phyloP scores from a whole-genome alignment of 1,140 invertebrate species.

The Microplitis mediator region DNA sequence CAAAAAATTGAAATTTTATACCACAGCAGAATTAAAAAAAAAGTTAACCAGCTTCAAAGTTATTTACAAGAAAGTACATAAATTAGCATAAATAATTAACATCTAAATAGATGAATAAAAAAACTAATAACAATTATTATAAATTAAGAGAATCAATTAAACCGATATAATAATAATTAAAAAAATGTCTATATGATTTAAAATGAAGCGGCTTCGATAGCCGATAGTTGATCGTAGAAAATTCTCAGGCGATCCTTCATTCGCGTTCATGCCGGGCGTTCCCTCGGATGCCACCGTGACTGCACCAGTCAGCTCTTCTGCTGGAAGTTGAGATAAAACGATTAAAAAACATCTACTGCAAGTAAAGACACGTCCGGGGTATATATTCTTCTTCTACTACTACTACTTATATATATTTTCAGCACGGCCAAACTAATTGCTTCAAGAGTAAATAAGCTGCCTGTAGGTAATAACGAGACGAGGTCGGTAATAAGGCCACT shows the following conservation, averaged over 20 bases:
- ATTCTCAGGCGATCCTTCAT: slow-evolving; percentile 26
- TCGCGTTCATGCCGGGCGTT: slow-evolving; percentile 23
- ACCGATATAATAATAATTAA: not conserved
- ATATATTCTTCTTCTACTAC: slow-evolving; percentile 2
- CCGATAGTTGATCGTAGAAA: slow-evolving; percentile 7
- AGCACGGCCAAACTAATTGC: slow-evolving; percentile 35
- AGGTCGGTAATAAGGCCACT: slow-evolving; percentile 36
- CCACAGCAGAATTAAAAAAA: too few relatives aligned
- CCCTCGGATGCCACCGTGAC: slow-evolving; percentile 3
- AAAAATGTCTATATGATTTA: not conserved
- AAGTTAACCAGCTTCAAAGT: too few relatives aligned
- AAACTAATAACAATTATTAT: too few relatives aligned
- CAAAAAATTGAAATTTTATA: too few relatives aligned
- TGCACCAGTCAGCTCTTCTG: not conserved
- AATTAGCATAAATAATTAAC: too few relatives aligned
- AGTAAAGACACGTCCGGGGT: slow-evolving; percentile 10
- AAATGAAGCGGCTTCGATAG: slow-evolving; percentile 14
- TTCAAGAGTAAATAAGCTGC: slow-evolving; percentile 37
- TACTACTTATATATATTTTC: slow-evolving; percentile 14
- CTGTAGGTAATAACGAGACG: slow-evolving; percentile 36
- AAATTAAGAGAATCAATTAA: not conserved
- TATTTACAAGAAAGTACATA: too few relatives aligned
- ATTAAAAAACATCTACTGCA: slow-evolving; percentile 2
- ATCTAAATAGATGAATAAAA: too few relatives aligned
- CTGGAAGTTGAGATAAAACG: not conserved